Conservation (phyloP, 2,888 invertebrate genomes). For the Catocala sponsa region DNA sequence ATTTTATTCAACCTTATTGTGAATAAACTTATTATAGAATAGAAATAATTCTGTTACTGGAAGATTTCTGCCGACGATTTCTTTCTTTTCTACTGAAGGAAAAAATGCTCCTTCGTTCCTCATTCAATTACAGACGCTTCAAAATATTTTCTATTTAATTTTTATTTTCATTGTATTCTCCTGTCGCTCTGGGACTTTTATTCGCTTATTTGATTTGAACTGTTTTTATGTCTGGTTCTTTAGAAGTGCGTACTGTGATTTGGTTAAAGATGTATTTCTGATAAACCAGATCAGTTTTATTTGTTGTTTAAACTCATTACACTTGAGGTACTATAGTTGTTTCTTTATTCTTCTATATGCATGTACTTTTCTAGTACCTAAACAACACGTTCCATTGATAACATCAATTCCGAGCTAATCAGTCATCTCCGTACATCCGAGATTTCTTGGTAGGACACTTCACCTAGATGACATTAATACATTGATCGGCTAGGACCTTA, state of each 20-base stretch:
- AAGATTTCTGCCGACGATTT: constrained; percentile 63
- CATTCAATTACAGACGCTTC: constrained; percentile 78
- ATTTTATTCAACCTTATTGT: constrained; percentile 74
- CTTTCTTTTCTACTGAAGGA: constrained; percentile 46
- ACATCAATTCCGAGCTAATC: constrained; percentile 14
- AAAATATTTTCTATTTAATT: constrained; percentile 85
- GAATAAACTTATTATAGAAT: constrained; percentile 83
- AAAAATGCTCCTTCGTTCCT: constrained; percentile 68
- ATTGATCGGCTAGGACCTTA: constrained; percentile 60
- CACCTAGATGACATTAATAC: constrained; percentile 55
- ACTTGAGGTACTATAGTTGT: no score
- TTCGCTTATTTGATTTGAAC: constrained; percentile 71
- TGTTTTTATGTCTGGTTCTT: constrained; percentile 39
- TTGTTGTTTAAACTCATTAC: no score
- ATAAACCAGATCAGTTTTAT: not conserved
- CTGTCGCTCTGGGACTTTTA: constrained; percentile 56
- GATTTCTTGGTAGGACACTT: constrained; percentile 17
- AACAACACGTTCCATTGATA: not conserved
- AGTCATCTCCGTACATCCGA: constrained; percentile 17
- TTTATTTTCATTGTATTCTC: constrained; percentile 79
- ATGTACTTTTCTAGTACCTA: not conserved
- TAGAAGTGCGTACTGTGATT: constrained; percentile 22
- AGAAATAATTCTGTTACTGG: constrained; percentile 81
- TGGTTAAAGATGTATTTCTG: constrained; percentile 19
- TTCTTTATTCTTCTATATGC: not conserved